Percentiles rank a stretch among this genome's conserved stretches.
phyloP scores from a whole-genome alignment of 64 coral and sea anemone species.

The Dendronephthya gigantea region DNA sequence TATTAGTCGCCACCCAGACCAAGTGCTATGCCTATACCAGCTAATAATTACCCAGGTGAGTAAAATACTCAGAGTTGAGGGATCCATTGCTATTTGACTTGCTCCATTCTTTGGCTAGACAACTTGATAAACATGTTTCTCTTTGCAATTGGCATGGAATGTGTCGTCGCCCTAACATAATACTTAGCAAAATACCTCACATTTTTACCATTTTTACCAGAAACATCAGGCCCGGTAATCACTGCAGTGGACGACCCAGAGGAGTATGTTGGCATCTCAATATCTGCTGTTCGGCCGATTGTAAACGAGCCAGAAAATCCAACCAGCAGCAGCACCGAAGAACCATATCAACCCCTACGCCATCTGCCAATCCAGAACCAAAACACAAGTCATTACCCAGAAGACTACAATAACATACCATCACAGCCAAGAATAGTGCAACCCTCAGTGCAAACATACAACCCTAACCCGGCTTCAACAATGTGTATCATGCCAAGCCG shows the following conservation, averaged over 20 bases:
- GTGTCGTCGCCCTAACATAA: too few species aligned
- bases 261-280: background rate
- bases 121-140: too few species aligned
- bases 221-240: slow-evolving; percentile 3
- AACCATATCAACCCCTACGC: background rate
- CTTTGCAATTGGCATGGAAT: too few species aligned
- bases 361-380: background rate
- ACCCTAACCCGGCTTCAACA: background rate
- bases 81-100: too few species aligned
- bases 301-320: background rate
- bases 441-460: background rate
- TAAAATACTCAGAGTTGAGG: background rate
- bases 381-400: background rate
- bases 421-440: background rate
- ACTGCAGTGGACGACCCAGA: slow-evolving; percentile 2
- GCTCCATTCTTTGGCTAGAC: background rate
- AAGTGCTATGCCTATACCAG: background rate
- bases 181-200: too few species aligned
- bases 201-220: background rate
- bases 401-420: background rate
- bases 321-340: background rate
- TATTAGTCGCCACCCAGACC: background rate
- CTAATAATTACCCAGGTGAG: background rate
- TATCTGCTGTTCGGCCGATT: slow-evolving; percentile 8
- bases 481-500: slow-evolving; percentile 2